Conservation (phyloP, 2,113 vertebrate genomes). For the Myrmecophaga tridactyla region DNA sequence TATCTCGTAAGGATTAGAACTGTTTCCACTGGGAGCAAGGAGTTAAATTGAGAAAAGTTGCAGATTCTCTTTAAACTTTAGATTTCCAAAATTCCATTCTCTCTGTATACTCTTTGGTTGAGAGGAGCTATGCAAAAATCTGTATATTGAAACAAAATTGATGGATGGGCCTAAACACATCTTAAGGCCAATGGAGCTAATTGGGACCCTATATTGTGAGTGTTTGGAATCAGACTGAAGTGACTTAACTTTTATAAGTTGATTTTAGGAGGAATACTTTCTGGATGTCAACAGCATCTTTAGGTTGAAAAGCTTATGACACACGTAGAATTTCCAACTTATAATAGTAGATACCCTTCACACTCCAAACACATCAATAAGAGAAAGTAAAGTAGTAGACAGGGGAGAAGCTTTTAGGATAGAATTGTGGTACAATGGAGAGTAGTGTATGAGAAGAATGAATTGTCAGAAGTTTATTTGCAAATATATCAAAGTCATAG, state of each 20-base stretch:
- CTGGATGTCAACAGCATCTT: background rate
- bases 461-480: slow-evolving; percentile 24
- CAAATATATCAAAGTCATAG: slow-evolving; percentile 37
- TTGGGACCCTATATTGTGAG: background rate
- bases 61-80: background rate
- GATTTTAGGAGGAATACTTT: slow-evolving; percentile 6
- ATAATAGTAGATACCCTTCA: background rate
- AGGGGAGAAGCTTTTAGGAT: background rate
- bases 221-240: background rate
- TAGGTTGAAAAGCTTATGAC: background rate
- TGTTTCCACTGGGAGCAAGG: background rate
- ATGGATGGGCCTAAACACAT: background rate
- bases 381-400: background rate
- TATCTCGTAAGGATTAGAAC: background rate
- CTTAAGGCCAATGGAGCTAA: slow-evolving; percentile 16
- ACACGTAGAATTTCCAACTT: slow-evolving; percentile 18
- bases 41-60: background rate
- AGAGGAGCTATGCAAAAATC: background rate
- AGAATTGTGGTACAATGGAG: background rate
- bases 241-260: background rate
- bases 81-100: background rate
- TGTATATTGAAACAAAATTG: background rate
- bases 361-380: background rate
- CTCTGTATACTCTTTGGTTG: background rate
- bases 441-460: background rate